Evolutionary conservation across 2,888 invertebrate species (phyloP).

Genomic region (Oligia latruncula): DNA sequence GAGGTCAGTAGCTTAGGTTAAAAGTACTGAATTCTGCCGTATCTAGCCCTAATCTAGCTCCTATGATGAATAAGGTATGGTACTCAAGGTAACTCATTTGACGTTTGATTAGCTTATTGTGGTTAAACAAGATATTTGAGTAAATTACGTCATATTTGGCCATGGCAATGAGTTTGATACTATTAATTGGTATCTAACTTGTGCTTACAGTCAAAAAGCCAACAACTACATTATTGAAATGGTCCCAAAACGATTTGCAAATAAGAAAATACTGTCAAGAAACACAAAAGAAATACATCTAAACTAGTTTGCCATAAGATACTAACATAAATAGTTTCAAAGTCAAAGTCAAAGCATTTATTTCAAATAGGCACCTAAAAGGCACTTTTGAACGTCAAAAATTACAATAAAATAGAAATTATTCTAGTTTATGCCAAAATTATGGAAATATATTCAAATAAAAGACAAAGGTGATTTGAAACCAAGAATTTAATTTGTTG

Average conservation of each 20-base stretch:
- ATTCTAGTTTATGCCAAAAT: conserved; percentile 20
- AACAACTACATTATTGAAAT: neutral
- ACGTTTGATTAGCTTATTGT: neutral
- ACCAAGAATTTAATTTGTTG: conserved; percentile 15
- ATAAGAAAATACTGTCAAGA: neutral
- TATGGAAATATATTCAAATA: conserved; percentile 48
- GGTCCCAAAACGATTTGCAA: neutral
- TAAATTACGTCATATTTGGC: neutral
- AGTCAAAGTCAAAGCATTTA: too few species aligned
- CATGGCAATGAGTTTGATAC: too few species aligned
- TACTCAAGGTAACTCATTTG: neutral
- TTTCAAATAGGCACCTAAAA: too few species aligned
- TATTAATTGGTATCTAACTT: neutral
- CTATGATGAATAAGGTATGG: neutral
- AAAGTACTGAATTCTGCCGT: neutral
- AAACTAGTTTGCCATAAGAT: conserved; percentile 18
- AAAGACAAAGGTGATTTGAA: conserved; percentile 18
- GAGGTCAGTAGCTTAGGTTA: neutral
- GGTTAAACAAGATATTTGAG: neutral
- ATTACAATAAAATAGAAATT: too few species aligned
- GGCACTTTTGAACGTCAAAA: too few species aligned
- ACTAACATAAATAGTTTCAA: conserved; percentile 35
- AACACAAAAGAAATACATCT: conserved; percentile 13
- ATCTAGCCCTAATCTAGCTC: neutral
- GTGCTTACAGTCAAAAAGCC: neutral